Percentiles rank a stretch among this genome's conserved stretches.
Evolutionary conservation across 2,888 invertebrate species (phyloP).

Genomic region (Trissoscelio sp.): DNA sequence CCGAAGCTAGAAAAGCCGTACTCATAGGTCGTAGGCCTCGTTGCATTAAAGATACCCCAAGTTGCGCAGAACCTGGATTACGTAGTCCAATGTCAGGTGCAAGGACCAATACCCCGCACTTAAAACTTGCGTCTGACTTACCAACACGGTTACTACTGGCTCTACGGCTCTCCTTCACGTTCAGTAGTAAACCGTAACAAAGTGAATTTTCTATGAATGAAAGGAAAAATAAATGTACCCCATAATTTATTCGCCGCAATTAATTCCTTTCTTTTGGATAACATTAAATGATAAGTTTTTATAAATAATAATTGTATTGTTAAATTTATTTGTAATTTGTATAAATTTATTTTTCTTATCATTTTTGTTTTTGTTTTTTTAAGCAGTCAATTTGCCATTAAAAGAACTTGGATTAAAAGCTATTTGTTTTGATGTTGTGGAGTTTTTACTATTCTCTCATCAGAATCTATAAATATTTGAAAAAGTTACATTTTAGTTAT

Average conservation of each 20-base stretch:
- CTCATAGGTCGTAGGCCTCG: conserved; percentile 65
- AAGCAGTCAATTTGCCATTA: too few relatives aligned
- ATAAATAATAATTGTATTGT: too few relatives aligned
- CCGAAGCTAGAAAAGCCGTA: conserved; percentile 39
- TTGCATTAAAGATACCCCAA: conserved; percentile 59
- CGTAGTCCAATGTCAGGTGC: conserved; percentile 52
- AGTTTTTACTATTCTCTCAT: too few relatives aligned
- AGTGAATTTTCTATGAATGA: conserved; percentile 67
- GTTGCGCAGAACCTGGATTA: conserved; percentile 40
- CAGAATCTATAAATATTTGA: too few relatives aligned
- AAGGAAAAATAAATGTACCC: conserved; percentile 43
- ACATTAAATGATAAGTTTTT: too few relatives aligned
- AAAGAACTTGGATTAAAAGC: too few relatives aligned
- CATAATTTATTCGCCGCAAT: conserved; percentile 35
- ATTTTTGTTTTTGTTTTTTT: too few relatives aligned
- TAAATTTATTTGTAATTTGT: too few relatives aligned
- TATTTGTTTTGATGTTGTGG: too few relatives aligned
- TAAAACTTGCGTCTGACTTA: conserved; percentile 64
- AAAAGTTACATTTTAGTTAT: too few relatives aligned
- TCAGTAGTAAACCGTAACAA: conserved; percentile 56
- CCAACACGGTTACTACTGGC: conserved; percentile 62
- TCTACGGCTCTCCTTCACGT: conserved; percentile 13
- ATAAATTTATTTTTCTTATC: background rate
- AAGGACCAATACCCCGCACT: conserved; percentile 41
- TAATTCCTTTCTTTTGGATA: too few relatives aligned